Percentiles rank a stretch among this genome's conserved stretches.
phyloP scores from a whole-genome alignment of 2,113 vertebrate genomes.

The Polypterus senegalus region DNA sequence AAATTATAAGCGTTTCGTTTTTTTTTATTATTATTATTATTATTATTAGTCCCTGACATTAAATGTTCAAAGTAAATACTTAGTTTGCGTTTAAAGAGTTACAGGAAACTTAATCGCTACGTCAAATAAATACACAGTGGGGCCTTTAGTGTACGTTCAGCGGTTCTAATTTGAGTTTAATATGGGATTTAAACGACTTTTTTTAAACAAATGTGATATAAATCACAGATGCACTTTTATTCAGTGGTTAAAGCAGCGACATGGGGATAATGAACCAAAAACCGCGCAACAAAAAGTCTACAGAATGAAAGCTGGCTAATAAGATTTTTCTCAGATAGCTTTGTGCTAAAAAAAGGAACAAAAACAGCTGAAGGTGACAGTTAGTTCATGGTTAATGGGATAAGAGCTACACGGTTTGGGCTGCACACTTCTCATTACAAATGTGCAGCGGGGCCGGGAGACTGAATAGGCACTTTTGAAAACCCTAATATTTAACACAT shows the following conservation, averaged over 20 bases:
- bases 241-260: slow-evolving; percentile 81
- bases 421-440: slow-evolving; percentile 74
- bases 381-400: slow-evolving; percentile 98
- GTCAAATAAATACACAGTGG: too few species aligned
- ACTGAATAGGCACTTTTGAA: slow-evolving; percentile 58
- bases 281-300: slow-evolving; percentile 71
- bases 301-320: slow-evolving; percentile 83
- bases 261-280: slow-evolving; percentile 59
- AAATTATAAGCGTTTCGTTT: too few species aligned
- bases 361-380: slow-evolving; percentile 97
- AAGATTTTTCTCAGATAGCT: slow-evolving; percentile 73
- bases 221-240: slow-evolving; percentile 87
- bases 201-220: slow-evolving; percentile 70
- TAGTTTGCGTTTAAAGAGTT: too few species aligned
- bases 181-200: slow-evolving; percentile 47
- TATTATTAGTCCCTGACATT: too few species aligned
- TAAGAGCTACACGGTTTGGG: slow-evolving; percentile 63
- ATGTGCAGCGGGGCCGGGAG: slow-evolving; percentile 53
- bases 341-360: slow-evolving; percentile 68
- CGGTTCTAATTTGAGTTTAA: slow-evolving; percentile 61
- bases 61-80: too few species aligned
- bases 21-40: too few species aligned
- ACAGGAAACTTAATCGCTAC: too few species aligned
- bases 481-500: slow-evolving; percentile 86
- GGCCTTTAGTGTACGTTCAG: slow-evolving; percentile 23